phyloP scores from a whole-genome alignment of 2,113 vertebrate species.

The Melanostigma gelatinosum region DNA sequence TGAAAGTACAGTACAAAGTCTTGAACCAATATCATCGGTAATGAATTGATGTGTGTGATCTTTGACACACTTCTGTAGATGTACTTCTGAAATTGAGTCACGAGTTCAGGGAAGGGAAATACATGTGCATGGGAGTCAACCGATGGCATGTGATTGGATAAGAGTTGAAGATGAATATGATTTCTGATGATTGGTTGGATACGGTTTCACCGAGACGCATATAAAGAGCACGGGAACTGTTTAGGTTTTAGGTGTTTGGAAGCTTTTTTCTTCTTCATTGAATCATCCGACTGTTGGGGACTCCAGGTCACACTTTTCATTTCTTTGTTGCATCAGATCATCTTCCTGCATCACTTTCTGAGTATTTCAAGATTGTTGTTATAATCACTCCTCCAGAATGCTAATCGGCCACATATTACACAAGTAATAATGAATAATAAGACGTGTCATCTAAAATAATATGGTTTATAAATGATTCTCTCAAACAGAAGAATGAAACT shows the following conservation, averaged over 20 bases:
- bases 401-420: neutral
- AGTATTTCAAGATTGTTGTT: neutral
- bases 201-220: neutral
- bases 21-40: too few species aligned
- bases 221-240: neutral
- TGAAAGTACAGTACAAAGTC: neutral
- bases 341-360: neutral
- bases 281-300: neutral
- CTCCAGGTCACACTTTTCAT: neutral
- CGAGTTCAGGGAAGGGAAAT: neutral
- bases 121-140: neutral
- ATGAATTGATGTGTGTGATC: neutral
- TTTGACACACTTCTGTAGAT: neutral
- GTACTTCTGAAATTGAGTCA: neutral
- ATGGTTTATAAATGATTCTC: neutral
- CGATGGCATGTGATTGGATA: neutral
- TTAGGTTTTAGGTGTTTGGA: neutral
- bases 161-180: neutral
- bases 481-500: conserved; percentile 13
- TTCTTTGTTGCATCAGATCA: neutral
- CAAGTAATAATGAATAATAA: neutral
- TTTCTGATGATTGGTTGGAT: conserved; percentile 5
- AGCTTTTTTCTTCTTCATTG: neutral
- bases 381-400: neutral
- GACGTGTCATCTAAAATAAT: neutral